Evolutionary conservation across 2,113 vertebrate species (phyloP).

Genomic region (Passer domesticus): DNA sequence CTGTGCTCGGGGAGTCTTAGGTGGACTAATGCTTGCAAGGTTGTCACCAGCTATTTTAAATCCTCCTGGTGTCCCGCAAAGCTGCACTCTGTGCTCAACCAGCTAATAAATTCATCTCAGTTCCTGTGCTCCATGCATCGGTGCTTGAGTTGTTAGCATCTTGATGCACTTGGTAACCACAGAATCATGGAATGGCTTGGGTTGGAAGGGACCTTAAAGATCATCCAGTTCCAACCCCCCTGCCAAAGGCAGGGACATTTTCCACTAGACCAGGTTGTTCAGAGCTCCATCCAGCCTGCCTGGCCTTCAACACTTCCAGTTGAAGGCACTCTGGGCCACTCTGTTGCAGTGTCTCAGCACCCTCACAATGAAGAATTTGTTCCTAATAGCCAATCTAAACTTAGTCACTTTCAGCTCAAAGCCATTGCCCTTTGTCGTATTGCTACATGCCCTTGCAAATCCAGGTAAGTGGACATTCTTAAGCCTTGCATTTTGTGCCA

Average conservation of each 20-base stretch:
- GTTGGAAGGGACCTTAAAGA: not conserved
- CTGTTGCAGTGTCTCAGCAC: not conserved
- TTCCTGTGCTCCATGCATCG: not conserved
- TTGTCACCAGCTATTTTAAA: not conserved
- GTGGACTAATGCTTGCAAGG: not conserved
- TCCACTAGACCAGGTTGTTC: not conserved
- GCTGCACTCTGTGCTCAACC: fast-evolving
- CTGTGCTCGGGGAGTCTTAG: not conserved
- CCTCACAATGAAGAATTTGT: not conserved
- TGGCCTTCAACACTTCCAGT: not conserved
- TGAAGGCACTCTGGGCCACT: not conserved
- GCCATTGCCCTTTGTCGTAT: not conserved
- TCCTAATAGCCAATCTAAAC: not conserved
- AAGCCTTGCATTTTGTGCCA: not conserved
- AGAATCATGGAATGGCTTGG: not conserved
- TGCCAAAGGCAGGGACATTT: not conserved
- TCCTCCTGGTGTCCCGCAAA: not conserved
- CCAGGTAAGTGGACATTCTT: not conserved
- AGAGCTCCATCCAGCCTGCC: not conserved
- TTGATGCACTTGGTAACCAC: not conserved
- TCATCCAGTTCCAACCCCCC: not conserved
- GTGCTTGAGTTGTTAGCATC: not conserved
- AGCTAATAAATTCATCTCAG: not conserved
- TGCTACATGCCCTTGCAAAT: not conserved
- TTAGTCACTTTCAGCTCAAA: not conserved